phyloP scores from a whole-genome alignment of 2,888 invertebrate genomes.

The Ecdyonurus torrentis region DNA sequence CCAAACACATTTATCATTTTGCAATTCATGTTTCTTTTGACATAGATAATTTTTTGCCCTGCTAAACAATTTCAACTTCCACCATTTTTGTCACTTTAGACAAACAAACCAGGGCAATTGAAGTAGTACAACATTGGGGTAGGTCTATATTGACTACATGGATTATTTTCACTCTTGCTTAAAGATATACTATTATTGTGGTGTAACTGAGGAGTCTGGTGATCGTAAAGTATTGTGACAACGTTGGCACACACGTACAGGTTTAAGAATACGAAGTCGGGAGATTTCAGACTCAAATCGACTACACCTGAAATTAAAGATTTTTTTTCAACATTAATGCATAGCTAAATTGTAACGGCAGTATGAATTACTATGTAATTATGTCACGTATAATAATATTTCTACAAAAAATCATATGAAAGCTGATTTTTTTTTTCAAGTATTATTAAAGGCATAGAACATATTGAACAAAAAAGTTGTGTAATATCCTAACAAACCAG shows the following conservation, averaged over 20 bases:
- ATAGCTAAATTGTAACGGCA: too few species aligned
- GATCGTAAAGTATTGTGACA: slow-evolving; percentile 50
- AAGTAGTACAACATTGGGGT: too few species aligned
- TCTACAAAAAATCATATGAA: too few species aligned
- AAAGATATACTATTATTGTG: not conserved
- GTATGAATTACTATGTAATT: too few species aligned
- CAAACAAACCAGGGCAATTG: too few species aligned
- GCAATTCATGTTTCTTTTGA: not conserved
- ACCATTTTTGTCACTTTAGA: not conserved
- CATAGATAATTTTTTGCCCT: not conserved
- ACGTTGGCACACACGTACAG: slow-evolving; percentile 88
- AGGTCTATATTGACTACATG: too few species aligned
- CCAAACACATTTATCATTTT: not conserved
- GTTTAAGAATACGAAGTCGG: slow-evolving; percentile 77
- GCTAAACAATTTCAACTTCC: not conserved
- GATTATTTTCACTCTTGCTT: not conserved
- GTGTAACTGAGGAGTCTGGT: not conserved
- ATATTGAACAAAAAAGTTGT: too few species aligned
- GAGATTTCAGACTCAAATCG: slow-evolving; percentile 94
- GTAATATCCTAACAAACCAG: too few species aligned
- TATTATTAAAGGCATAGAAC: too few species aligned
- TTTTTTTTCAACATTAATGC: not conserved
- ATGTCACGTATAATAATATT: too few species aligned
- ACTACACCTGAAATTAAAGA: slow-evolving; percentile 49
- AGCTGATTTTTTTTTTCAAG: too few species aligned